Conservation (phyloP, 1,140 invertebrate genomes). For the Melanaphis sacchari region DNA sequence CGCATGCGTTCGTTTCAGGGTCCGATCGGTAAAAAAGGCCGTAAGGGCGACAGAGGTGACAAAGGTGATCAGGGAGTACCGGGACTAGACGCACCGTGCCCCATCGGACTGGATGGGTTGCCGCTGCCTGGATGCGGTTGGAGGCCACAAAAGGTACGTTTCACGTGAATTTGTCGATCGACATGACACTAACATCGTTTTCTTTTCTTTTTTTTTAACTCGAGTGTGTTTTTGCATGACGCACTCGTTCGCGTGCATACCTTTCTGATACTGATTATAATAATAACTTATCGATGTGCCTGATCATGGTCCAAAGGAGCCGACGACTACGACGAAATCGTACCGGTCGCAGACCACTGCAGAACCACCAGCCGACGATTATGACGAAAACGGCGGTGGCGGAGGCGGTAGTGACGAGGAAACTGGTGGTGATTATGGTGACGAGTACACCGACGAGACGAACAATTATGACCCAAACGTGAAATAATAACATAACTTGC, state of each 20-base stretch:
- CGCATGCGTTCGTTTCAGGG: conserved; percentile 69
- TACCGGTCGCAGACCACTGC: conserved; percentile 38
- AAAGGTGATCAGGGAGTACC: conserved; percentile 96
- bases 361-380: conserved; percentile 31
- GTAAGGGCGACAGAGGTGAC: conserved; percentile 87
- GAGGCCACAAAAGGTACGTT: conserved; percentile 80
- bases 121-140: conserved; percentile 94
- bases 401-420: conserved; percentile 28
- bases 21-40: conserved; percentile 84
- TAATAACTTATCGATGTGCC: neutral
- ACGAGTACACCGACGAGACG: conserved; percentile 21
- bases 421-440: conserved; percentile 34
- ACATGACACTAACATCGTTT: neutral
- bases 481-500: neutral
- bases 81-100: conserved; percentile 95
- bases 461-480: neutral
- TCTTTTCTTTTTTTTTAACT: neutral
- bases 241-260: no score
- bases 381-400: neutral
- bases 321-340: conserved; percentile 45
- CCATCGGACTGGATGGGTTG: conserved; percentile 89
- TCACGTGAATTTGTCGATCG: neutral
- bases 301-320: neutral
- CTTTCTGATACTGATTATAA: neutral
- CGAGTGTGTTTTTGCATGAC: neutral